phyloP scores from a whole-genome alignment of 1,140 invertebrate species.

The Nephotettix cincticeps region DNA sequence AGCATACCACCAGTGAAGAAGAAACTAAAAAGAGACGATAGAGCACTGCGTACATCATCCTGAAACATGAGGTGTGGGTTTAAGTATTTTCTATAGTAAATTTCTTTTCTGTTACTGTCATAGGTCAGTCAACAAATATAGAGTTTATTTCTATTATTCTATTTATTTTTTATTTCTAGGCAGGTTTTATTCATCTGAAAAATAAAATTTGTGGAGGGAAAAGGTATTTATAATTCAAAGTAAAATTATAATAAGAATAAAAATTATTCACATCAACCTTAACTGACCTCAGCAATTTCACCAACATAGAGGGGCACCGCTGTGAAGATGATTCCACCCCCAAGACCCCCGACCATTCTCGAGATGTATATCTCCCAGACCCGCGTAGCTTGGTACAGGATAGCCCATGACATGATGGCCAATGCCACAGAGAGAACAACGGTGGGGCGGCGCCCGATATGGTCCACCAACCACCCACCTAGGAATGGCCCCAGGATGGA shows the following conservation, averaged over 20 bases:
- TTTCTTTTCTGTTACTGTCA: too few species aligned
- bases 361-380: slow-evolving; percentile 32
- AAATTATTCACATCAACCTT: too few species aligned
- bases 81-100: too few species aligned
- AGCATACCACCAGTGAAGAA: slow-evolving; percentile 77
- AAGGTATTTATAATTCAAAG: too few species aligned
- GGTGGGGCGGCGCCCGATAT: not conserved
- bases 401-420: not conserved
- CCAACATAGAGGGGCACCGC: slow-evolving; percentile 40
- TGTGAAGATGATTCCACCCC: slow-evolving; percentile 34
- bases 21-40: slow-evolving; percentile 77
- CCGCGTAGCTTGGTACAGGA: not conserved
- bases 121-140: too few species aligned
- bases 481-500: slow-evolving; percentile 11
- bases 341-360: slow-evolving; percentile 55
- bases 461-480: not conserved
- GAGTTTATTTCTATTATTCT: too few species aligned
- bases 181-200: too few species aligned
- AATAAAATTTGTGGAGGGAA: too few species aligned
- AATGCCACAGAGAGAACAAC: not conserved
- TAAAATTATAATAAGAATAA: too few species aligned
- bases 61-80: slow-evolving; percentile 9
- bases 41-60: slow-evolving; percentile 28
- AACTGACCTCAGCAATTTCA: slow-evolving; percentile 42
- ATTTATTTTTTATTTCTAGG: too few species aligned